Base-by-base conservation (phyloP, 2,113 vertebrate species). In the Lasiurus borealis region DNA sequence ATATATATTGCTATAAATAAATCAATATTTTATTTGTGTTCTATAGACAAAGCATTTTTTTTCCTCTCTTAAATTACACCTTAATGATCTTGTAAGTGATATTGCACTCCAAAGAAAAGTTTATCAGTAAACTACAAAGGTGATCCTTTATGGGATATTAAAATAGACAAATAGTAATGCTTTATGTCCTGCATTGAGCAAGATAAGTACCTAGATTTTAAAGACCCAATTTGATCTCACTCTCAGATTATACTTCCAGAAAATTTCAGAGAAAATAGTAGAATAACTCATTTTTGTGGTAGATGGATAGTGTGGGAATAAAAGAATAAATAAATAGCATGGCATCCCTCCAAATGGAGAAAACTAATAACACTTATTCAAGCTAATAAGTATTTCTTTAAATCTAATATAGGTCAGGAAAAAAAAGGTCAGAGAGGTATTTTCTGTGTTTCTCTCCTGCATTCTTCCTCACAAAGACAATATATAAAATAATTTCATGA, bases 1-100 rank as follows among this genome's bases (percentile, higher is more conserved):
- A 96, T 77, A 68, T 97, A 95, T 94, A 93, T 25, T 46, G 77
- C 27, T 80, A 92, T 50, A 97, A 97, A 96, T 86, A 97, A 96
- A 96, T 96, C 91, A 84, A 92, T 97, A 62, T 54, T 97, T 97
- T 96, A 90, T 81, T 96, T 81, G 4, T 96, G 29, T 64, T 76
- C 91, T 97, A 80, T 75, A 75, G 23, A 25, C 34, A 94, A 80
- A 95, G 75, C 91, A 81, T 19, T 97, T 91, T 95, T 88, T 7
- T 36, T 85, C n/a, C 40, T 40, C 0, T 10, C 21, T 96, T 89
- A 83, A 97, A 90, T 66, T 92, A 92, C 54, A 8, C 3, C 86
- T 92, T 97, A 93, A 96, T 92, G 85, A 48, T 75, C 69, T 89
- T 90, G 2, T 83, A 92, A 94, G 25, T 13, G 27, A 76, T 71